Evolutionary conservation across 2,113 vertebrate species (phyloP).

Genomic region (Apus apus): DNA sequence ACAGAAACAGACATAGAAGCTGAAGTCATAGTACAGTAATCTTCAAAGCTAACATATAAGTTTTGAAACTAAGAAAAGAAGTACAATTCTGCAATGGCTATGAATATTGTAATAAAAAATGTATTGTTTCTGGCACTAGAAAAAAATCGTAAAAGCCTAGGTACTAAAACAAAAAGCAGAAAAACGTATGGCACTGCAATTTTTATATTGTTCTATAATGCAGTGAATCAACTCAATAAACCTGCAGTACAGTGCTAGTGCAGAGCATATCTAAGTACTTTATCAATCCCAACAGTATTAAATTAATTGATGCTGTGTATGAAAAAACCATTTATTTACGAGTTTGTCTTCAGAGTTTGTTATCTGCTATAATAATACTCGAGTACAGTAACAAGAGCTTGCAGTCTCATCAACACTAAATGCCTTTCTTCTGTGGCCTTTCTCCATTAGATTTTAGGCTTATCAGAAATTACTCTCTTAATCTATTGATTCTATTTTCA

Average conservation of each 20-base stretch:
- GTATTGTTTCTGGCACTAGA: not conserved
- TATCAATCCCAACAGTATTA: not conserved
- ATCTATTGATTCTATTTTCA: not conserved
- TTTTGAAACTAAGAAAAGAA: not conserved
- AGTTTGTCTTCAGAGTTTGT: not conserved
- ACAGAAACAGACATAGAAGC: not conserved
- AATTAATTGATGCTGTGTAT: not conserved
- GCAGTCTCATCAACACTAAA: not conserved
- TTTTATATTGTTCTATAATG: not conserved
- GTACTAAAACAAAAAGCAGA: not conserved
- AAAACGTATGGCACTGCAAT: not conserved
- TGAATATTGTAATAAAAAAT: not conserved
- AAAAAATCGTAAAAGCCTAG: constrained; percentile 18
- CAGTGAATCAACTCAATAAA: not conserved
- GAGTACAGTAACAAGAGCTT: not conserved
- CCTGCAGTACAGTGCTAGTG: not conserved
- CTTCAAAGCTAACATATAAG: not conserved
- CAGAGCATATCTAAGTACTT: not conserved
- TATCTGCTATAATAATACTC: not conserved
- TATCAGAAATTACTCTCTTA: not conserved
- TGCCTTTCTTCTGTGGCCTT: not conserved
- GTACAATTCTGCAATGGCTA: not conserved
- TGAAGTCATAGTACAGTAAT: not conserved
- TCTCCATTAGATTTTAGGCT: not conserved
- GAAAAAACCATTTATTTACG: not conserved